Base-by-base conservation (phyloP, 1,140 invertebrate species). In the Atta texana region DNA sequence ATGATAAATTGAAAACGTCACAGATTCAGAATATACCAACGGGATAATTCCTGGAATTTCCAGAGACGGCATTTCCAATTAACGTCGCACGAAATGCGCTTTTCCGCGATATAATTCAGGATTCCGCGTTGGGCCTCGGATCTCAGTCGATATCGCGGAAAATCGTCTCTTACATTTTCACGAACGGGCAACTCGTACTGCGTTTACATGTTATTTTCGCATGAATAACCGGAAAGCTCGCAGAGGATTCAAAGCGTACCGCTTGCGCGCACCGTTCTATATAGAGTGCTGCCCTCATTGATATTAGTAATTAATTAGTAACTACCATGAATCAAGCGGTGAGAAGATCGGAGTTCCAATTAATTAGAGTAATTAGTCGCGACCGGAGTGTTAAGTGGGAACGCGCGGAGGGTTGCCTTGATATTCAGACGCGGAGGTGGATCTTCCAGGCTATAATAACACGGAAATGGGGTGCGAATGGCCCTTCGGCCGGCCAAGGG, bases 281-380 rank as follows among this genome's bases (percentile, higher is more conserved):
- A 34, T 55, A 21, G 21, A 74, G 39, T n/a, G 24, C 44, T 81
- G 66, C 66, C 39, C 34, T 28, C 21, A 28, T 51, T 91, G 86
- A 92, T 92, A 93, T 92, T 92, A 92, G 93, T 91, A 92, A 93
- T 93, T 92, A 87, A 92, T 92, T 93, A 92, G 92, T 91, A 93
- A 93, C 93, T 92, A 91, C 91, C 89, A 75, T 72, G 85, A 85
- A 86, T 89, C 88, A 87, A 90, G 90, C 69, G 88, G 68, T 68
- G 81, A 85, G 82, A 84, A 88, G 69, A 85, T 86, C 87, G 76
- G 91, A 91, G 91, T 93, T 93, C 93, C 93, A 92, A 93, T 94
- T 94, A 94, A 94, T 94, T 94, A 93, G 93, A 92, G 93, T 93
- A 94, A 95, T 95, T 95, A 94, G 93, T 94, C 91, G 87, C 89